phyloP scores from a whole-genome alignment of 2,113 vertebrate species.

The Eonycteris spelaea region DNA sequence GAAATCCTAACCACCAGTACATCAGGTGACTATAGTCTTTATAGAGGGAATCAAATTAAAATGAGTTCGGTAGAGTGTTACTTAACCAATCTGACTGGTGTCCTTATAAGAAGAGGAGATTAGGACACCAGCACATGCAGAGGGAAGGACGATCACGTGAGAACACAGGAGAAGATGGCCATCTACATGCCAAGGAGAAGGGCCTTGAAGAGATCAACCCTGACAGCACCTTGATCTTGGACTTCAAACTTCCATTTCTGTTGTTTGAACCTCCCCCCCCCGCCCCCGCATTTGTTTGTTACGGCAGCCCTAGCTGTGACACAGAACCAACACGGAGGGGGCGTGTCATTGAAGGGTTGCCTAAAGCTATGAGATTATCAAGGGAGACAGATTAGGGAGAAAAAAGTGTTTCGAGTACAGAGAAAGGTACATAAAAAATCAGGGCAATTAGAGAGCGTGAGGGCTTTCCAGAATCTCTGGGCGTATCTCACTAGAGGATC shows the following conservation, averaged over 20 bases:
- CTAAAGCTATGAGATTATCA: background rate
- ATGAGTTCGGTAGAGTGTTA: background rate
- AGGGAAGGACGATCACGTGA: background rate
- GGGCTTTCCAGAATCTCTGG: no score
- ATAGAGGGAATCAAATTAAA: background rate
- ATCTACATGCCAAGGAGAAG: background rate
- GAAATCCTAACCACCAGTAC: background rate
- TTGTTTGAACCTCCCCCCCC: background rate
- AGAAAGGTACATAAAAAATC: background rate
- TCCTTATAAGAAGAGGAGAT: background rate
- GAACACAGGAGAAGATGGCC: background rate
- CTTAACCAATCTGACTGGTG: background rate
- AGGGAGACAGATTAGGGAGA: background rate
- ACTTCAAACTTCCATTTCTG: background rate
- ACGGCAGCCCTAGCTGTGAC: background rate
- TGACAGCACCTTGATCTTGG: background rate
- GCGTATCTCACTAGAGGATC: background rate
- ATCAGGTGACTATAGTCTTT: background rate
- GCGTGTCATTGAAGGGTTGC: rapidly evolving
- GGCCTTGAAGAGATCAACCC: rapidly evolving
- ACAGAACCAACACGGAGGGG: background rate
- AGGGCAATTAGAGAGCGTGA: background rate
- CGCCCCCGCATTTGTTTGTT: background rate
- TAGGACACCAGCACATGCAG: no score
- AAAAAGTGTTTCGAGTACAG: background rate